Percentiles rank a stretch among this genome's conserved stretches.
phyloP scores from a whole-genome alignment of 2,888 invertebrate species.

The Cyclophora punctaria region DNA sequence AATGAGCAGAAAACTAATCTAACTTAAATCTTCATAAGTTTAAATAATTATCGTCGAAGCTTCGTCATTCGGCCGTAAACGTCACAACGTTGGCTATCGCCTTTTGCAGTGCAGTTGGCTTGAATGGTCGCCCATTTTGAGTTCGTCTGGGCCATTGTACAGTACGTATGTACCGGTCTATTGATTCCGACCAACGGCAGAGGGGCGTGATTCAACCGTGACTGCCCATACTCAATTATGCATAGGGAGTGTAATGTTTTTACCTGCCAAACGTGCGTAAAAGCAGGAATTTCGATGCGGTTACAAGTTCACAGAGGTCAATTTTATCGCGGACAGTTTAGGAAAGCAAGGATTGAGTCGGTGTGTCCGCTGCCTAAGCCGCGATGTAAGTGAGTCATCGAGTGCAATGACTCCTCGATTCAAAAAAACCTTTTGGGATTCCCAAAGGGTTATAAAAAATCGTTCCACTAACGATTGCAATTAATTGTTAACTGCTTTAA shows the following conservation, averaged over 20 bases:
- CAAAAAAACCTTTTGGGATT: too few relatives aligned
- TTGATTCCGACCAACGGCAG: slow-evolving; percentile 55
- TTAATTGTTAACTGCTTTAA: too few relatives aligned
- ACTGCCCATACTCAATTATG: slow-evolving; percentile 28
- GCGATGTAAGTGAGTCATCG: too few relatives aligned
- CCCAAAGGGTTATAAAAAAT: too few relatives aligned
- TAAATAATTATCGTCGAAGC: slow-evolving; percentile 2
- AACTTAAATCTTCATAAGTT: too few relatives aligned
- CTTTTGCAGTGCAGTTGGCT: slow-evolving; percentile 17
- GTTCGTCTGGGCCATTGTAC: slow-evolving; percentile 39
- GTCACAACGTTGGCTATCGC: slow-evolving; percentile 1
- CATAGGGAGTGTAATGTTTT: slow-evolving; percentile 13
- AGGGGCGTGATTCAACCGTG: slow-evolving; percentile 60
- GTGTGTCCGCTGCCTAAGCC: too few relatives aligned
- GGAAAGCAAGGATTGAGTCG: too few relatives aligned
- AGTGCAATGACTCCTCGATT: too few relatives aligned
- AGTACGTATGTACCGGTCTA: slow-evolving; percentile 39
- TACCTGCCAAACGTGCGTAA: slow-evolving; percentile 1
- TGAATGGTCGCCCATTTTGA: slow-evolving; percentile 24
- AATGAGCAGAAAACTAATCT: too few relatives aligned
- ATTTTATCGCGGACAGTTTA: too few relatives aligned
- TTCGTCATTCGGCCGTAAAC: neutral
- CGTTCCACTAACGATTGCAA: too few relatives aligned
- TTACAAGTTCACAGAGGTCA: too few relatives aligned
- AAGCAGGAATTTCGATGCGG: neutral